These are phyloP conservation scores for Panopea generosa DNA, from an alignment of 2,888 invertebrate species.

Conservation along the genomic window DNA sequence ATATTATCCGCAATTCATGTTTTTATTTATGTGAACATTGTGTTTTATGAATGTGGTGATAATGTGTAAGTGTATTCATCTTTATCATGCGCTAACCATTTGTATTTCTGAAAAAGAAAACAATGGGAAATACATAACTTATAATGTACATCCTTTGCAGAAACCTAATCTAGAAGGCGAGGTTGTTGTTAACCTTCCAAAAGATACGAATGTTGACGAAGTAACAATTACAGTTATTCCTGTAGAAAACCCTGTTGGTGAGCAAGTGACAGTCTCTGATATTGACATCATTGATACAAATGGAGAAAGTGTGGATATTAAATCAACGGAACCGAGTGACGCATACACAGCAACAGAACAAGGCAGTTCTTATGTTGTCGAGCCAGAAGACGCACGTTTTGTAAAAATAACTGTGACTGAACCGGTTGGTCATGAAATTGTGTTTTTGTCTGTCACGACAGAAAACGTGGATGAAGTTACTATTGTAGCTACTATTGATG, in stretches of 20 bases:
- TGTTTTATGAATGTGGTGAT: too few relatives aligned
- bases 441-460: neutral
- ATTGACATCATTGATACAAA: slow-evolving; percentile 4
- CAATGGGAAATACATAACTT: too few relatives aligned
- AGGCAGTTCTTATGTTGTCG: neutral
- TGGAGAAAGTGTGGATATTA: neutral
- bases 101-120: too few relatives aligned
- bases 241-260: neutral
- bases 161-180: slow-evolving; percentile 6
- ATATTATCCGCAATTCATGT: too few relatives aligned
- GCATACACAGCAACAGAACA: neutral
- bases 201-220: neutral
- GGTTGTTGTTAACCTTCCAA: neutral
- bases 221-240: neutral
- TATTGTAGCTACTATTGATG: neutral
- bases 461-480: neutral
- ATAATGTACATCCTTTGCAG: neutral
- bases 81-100: too few relatives aligned
- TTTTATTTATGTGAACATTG: too few relatives aligned
- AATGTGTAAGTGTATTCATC: too few relatives aligned
- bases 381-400: neutral
- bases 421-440: neutral
- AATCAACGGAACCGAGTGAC: neutral
- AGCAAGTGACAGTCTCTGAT: neutral
- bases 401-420: neutral